Percentiles rank a stretch among this genome's conserved stretches.
phyloP scores from a whole-genome alignment of 2,888 invertebrate genomes.

The Tuta absoluta region DNA sequence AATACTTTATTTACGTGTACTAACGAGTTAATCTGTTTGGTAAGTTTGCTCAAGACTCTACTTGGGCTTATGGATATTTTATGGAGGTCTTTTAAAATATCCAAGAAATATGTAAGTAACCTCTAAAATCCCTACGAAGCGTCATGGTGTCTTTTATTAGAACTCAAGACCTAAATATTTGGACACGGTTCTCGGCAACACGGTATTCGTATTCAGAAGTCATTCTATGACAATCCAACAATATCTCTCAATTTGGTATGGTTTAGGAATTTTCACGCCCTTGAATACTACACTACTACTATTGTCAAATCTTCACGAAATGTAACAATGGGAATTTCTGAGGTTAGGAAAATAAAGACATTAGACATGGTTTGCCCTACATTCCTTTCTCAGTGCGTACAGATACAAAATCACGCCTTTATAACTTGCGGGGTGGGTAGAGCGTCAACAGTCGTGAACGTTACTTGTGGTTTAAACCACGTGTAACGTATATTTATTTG shows the following conservation, averaged over 20 bases:
- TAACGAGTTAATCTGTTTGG: too few relatives aligned
- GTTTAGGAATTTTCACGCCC: slow-evolving; percentile 5
- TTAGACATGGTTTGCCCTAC: not conserved
- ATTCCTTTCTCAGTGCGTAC: not conserved
- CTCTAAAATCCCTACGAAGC: too few relatives aligned
- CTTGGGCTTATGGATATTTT: too few relatives aligned
- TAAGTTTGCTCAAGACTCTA: too few relatives aligned
- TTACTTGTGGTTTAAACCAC: too few relatives aligned
- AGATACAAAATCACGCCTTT: too few relatives aligned
- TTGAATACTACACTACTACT: not conserved
- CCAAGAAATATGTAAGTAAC: too few relatives aligned
- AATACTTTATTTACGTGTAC: not conserved
- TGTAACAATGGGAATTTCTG: not conserved
- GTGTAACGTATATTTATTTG: too few relatives aligned
- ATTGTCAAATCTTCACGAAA: not conserved
- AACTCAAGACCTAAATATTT: slow-evolving; percentile 4
- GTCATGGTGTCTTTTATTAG: not conserved
- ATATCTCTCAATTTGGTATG: slow-evolving; percentile 16
- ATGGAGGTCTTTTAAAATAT: too few relatives aligned
- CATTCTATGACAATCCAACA: not conserved
- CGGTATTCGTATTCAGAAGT: not conserved
- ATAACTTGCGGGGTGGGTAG: too few relatives aligned
- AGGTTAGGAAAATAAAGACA: not conserved
- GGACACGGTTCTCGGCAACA: slow-evolving; percentile 1
- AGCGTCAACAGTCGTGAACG: too few relatives aligned